These are phyloP conservation scores for Euschistus heros DNA, from an alignment of 1,140 invertebrate genomes.

Conservation along the genomic window DNA sequence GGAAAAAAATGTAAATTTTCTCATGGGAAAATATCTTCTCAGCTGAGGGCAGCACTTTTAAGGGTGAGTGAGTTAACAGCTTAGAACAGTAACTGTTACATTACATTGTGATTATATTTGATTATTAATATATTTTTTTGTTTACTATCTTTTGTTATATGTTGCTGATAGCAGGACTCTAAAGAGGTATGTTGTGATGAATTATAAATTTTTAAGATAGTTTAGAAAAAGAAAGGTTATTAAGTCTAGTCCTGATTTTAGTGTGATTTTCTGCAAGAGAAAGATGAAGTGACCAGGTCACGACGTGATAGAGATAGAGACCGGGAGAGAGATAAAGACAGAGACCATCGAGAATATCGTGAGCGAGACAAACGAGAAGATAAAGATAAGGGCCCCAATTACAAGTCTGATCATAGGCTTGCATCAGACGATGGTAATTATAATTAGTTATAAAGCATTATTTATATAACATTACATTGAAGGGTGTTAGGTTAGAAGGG, in stretches of 20 bases:
- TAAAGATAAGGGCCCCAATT: background rate
- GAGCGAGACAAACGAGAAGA: background rate
- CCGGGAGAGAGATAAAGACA: conserved; percentile 27
- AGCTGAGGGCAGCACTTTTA: conserved; percentile 52
- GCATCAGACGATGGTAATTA: conserved; percentile 2
- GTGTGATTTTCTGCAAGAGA: conserved; percentile 12
- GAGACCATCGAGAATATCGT: conserved; percentile 30
- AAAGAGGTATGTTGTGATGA: background rate
- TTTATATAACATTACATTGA: too few relatives aligned
- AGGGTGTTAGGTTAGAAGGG: too few relatives aligned
- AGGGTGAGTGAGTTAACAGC: conserved; percentile 37
- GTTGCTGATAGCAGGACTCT: background rate
- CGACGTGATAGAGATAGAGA: background rate
- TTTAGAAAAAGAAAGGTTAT: background rate
- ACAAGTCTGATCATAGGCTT: background rate
- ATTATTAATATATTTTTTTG: conserved; percentile 1
- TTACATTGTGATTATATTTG: background rate
- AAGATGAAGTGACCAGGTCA: conserved; percentile 8
- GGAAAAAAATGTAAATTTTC: conserved; percentile 87
- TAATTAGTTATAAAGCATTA: too few relatives aligned
- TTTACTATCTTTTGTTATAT: background rate
- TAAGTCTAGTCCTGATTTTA: background rate
- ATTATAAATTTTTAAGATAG: background rate
- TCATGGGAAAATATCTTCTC: conserved; percentile 69
- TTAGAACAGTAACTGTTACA: too few relatives aligned